phyloP scores from a whole-genome alignment of 2,797 vertebrate genomes.

The Bovichtus variegatus region DNA sequence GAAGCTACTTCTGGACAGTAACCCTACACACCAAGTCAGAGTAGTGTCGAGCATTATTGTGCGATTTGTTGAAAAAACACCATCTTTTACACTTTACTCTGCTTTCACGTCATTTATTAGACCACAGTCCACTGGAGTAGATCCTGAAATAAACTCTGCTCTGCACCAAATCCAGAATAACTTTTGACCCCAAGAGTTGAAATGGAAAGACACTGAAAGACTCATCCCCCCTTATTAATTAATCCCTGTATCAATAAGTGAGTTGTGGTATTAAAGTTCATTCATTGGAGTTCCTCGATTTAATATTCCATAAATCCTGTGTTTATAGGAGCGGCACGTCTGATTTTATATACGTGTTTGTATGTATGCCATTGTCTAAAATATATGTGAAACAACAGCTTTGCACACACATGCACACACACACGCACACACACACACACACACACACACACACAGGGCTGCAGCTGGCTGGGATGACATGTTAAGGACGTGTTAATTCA shows the following conservation, averaged over 20 bases:
- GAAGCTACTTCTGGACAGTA: too few relatives aligned
- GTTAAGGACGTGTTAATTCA: conserved; percentile 78
- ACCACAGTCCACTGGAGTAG: too few relatives aligned
- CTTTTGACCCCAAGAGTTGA: too few relatives aligned
- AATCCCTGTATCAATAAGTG: neutral
- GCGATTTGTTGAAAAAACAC: too few relatives aligned
- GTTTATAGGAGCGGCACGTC: neutral
- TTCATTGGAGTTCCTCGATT: fast-evolving
- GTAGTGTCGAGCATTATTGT: too few relatives aligned
- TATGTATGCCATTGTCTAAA: neutral
- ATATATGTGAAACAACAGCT: conserved; percentile 30
- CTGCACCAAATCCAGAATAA: too few relatives aligned
- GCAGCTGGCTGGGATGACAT: conserved; percentile 67
- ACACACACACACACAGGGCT: conserved; percentile 11
- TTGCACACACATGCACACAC: neutral
- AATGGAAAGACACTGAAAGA: too few relatives aligned
- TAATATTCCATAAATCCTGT: neutral
- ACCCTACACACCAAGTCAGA: too few relatives aligned
- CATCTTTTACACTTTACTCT: too few relatives aligned
- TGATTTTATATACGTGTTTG: neutral
- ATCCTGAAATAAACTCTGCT: too few relatives aligned
- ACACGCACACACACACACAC: conserved; percentile 13
- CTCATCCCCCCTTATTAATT: too few relatives aligned
- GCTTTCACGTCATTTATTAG: too few relatives aligned
- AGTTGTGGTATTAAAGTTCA: neutral